These are phyloP conservation scores for Trissolcus japonicus DNA, from an alignment of 2,888 invertebrate genomes.

Conservation along the genomic window DNA sequence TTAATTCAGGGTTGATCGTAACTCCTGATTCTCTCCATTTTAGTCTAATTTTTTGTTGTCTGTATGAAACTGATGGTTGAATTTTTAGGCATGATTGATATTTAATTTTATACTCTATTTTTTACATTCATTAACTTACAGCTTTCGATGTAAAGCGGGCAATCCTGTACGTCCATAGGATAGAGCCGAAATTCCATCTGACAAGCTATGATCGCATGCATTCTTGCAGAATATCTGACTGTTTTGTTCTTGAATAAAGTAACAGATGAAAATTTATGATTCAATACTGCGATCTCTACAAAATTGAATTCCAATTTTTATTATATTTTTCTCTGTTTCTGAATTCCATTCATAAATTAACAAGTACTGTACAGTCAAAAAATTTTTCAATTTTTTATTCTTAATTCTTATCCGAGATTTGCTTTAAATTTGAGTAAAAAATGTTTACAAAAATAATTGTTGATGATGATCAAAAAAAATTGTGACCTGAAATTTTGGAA, in stretches of 20 bases:
- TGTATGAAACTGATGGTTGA: slow-evolving; percentile 83
- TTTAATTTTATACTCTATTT: too few species aligned
- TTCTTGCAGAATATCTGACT: slow-evolving; percentile 86
- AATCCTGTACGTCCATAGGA: slow-evolving; percentile 91
- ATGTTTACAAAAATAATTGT: background rate
- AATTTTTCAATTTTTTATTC: too few species aligned
- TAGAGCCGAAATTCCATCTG: slow-evolving; percentile 92
- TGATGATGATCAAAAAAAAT: slow-evolving; percentile 7
- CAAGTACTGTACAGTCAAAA: too few species aligned
- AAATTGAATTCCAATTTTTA: slow-evolving; percentile 1
- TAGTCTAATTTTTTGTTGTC: slow-evolving; percentile 85
- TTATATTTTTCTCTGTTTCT: too few species aligned
- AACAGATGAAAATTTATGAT: slow-evolving; percentile 88
- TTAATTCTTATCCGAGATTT: too few species aligned
- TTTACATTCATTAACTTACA: slow-evolving; percentile 79
- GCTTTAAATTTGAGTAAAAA: too few species aligned
- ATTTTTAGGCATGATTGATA: background rate
- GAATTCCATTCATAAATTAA: too few species aligned
- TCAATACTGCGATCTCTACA: slow-evolving; percentile 87
- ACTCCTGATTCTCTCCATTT: slow-evolving; percentile 87
- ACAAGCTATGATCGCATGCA: slow-evolving; percentile 91
- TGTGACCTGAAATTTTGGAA: slow-evolving; percentile 87
- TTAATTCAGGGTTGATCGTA: slow-evolving; percentile 87
- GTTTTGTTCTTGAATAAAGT: slow-evolving; percentile 88
- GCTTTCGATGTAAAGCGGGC: slow-evolving; percentile 89